Evolutionary conservation across 2,888 invertebrate genomes (phyloP), one percentile per base, ranked within the genome.

Genomic region (Microdon myrmicae): DNA sequence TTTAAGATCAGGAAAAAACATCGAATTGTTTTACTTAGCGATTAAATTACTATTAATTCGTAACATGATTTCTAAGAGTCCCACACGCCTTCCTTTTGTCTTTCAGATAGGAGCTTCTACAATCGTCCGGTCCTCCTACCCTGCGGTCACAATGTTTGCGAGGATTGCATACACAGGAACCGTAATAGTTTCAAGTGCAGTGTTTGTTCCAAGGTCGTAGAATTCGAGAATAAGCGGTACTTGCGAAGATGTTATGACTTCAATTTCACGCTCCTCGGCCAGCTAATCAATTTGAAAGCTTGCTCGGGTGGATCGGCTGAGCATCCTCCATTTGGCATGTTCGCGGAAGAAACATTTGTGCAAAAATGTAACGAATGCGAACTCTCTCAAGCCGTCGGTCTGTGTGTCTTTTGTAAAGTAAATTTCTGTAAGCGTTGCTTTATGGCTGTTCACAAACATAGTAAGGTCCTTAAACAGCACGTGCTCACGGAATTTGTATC

Each of bases 91-190:
- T n/a, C n/a, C n/a, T 32, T 28, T 32, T 47, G 8, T 43, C 34
- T 55, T 68, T 39, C 28, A 67, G 49, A 55, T 28, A 55, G 55
- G 7, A 61, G 38, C 25, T 43, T 38, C 2, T 9, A 44, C 25
- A 59, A 64, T 66, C 75, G 76, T 2, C 90, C 90, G 0, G 76
- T 89, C 14, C 76, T 88, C 25, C 74, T 90, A 53, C 71, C 81
- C 58, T 90, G 90, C 72, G 86, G 86, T 1, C 90, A 90, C 74
- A 81, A 85, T 2, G 81, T 86, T 70, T 90, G 90, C 70, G 86
- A 87, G 68, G 82, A 79, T 37, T 90, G 90, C 72, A 73, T 86
- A 8, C 77, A 51, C 8, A 64, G 61, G 8, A 35, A 73, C 56
- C 69, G 69, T 1, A 49, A 68, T 3, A 69, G 72, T 4, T 61